Evolutionary conservation across 1,140 invertebrate species (phyloP).

Genomic region (Thaumatotibia leucotreta): DNA sequence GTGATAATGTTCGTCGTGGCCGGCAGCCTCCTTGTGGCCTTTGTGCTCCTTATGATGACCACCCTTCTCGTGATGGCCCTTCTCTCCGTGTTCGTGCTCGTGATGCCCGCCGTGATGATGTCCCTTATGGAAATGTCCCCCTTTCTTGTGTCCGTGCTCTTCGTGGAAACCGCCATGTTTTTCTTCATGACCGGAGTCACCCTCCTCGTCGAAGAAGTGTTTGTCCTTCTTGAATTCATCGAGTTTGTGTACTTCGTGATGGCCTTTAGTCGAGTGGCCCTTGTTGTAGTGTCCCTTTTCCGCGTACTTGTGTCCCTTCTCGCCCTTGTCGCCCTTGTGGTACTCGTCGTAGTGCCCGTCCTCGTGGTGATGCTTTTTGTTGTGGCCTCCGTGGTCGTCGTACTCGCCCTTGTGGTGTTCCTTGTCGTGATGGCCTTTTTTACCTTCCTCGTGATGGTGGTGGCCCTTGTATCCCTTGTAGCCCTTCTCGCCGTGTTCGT

Average conservation of each 20-base stretch:
- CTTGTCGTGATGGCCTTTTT: slow-evolving; percentile 85
- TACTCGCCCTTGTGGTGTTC: slow-evolving; percentile 83
- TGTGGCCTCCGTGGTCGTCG: slow-evolving; percentile 83
- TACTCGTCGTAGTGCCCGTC: slow-evolving; percentile 85
- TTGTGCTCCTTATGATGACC: slow-evolving; percentile 71
- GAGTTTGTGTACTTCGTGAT: slow-evolving; percentile 85
- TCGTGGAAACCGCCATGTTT: slow-evolving; percentile 82
- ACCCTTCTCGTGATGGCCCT: slow-evolving; percentile 83
- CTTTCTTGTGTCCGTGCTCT: slow-evolving; percentile 82
- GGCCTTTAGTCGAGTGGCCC: slow-evolving; percentile 86
- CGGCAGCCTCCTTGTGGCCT: slow-evolving; percentile 73
- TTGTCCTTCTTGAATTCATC: slow-evolving; percentile 81
- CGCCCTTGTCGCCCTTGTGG: slow-evolving; percentile 81
- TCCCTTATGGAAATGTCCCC: slow-evolving; percentile 81
- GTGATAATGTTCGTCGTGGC: slow-evolving; percentile 76
- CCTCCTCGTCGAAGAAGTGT: slow-evolving; percentile 85
- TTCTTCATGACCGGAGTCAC: slow-evolving; percentile 83
- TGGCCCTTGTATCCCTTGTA: slow-evolving; percentile 82
- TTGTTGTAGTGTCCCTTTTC: slow-evolving; percentile 83
- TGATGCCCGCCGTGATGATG: slow-evolving; percentile 82
- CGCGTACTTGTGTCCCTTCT: slow-evolving; percentile 80
- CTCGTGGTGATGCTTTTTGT: slow-evolving; percentile 85
- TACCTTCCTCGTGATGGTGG: slow-evolving; percentile 82
- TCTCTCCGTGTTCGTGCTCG: slow-evolving; percentile 82
- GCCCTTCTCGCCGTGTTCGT: slow-evolving; percentile 79